These are phyloP conservation scores for Meda fulgida DNA, from an alignment of 2,797 vertebrate species.

Conservation along the genomic window DNA sequence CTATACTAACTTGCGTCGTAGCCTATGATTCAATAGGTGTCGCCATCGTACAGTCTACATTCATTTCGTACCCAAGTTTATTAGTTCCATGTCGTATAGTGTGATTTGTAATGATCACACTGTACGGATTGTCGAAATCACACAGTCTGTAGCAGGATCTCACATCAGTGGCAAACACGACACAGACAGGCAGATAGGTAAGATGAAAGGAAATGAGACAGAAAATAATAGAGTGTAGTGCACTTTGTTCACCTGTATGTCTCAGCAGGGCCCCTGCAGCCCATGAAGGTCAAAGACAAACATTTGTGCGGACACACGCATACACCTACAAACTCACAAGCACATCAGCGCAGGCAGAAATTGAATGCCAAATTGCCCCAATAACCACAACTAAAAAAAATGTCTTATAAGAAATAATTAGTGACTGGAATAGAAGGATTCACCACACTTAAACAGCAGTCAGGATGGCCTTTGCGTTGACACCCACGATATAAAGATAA, in stretches of 20 bases:
- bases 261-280: background rate
- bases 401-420: slow-evolving; percentile 15
- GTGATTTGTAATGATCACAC: no score
- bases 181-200: background rate
- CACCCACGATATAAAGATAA: slow-evolving; percentile 36
- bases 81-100: no score
- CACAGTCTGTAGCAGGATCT: background rate
- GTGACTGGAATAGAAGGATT: background rate
- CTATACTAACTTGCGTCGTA: no score
- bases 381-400: background rate
- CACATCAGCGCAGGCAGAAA: background rate
- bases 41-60: no score
- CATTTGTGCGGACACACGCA: background rate
- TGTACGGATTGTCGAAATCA: no score
- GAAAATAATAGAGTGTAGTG: background rate
- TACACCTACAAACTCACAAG: background rate
- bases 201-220: background rate
- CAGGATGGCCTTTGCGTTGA: slow-evolving; percentile 28
- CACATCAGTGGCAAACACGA: background rate
- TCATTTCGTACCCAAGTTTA: no score
- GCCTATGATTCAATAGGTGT: no score
- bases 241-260: slow-evolving; percentile 11
- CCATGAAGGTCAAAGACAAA: slow-evolving; percentile 48
- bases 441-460: slow-evolving; percentile 25
- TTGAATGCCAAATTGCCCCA: background rate